Percentiles rank a stretch among this genome's conserved stretches.
phyloP scores from a whole-genome alignment of 2,888 invertebrate genomes.

The Melanostoma scalare region DNA sequence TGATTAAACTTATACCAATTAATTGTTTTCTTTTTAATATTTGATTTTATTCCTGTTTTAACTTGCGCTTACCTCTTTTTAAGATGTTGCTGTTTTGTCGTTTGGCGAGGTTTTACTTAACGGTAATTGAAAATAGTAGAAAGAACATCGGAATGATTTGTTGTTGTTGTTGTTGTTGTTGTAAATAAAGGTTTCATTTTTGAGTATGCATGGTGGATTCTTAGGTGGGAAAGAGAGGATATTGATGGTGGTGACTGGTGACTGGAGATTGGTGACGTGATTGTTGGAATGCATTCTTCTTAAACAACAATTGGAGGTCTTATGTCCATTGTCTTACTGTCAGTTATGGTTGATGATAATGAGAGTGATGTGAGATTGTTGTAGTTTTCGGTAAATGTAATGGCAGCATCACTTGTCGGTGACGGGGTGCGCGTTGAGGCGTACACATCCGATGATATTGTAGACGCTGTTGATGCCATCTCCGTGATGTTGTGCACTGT shows the following conservation, averaged over 20 bases:
- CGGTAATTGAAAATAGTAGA: constrained; percentile 36
- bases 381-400: constrained; percentile 73
- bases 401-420: constrained; percentile 65
- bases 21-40: constrained; percentile 40
- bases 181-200: constrained; percentile 14
- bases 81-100: constrained; percentile 55
- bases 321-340: constrained; percentile 81
- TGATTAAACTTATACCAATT: constrained; percentile 60
- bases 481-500: constrained; percentile 74
- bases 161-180: constrained; percentile 7
- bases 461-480: constrained; percentile 65
- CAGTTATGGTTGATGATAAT: constrained; percentile 79
- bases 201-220: constrained; percentile 21
- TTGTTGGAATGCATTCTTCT: constrained; percentile 12
- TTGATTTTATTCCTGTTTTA: constrained; percentile 35
- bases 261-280: constrained; percentile 14
- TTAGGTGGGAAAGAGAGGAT: constrained; percentile 25
- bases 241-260: not conserved
- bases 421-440: constrained; percentile 58
- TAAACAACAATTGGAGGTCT: constrained; percentile 81
- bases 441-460: constrained; percentile 76
- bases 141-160: constrained; percentile 22
- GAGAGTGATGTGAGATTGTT: constrained; percentile 80
- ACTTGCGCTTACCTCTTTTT: constrained; percentile 33
- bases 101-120: constrained; percentile 39